Base-by-base conservation (phyloP, 53 echinoderm and acorn worm species). In the Stichopus horrens region DNA sequence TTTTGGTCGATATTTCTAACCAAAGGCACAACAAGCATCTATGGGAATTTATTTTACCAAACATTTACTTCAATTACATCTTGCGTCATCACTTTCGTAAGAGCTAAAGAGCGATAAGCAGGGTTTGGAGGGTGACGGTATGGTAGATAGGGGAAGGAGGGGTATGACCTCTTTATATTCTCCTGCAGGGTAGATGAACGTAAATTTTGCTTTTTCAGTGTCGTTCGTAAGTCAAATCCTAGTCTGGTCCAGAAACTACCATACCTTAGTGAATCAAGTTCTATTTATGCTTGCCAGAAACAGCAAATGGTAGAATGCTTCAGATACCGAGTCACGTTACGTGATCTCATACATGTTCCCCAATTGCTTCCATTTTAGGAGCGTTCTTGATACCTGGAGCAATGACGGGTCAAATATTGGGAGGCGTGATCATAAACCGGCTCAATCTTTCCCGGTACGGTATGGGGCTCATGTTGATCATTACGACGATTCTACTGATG, bases 371-470 rank as follows among this genome's bases (percentile, higher is more conserved):
- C n/a, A 23, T 53, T 19, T 5, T 53, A 86, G 86, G 86, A 54
- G 74, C 54, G 16, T 86, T 86, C 74, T 73, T 86, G 20, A 71
- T 86, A 51, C 86, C 86, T 14, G 86, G 86, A n/a, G 86, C 86
- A 53, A 52, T 86, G 73, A 54, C 56, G 5, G 86, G 86, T 54
- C 86, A 86, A 52, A 73, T 86, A 19, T 71, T 74, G 6, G 86
- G 86, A 13, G 86, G 86, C 0, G 14, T 73, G 13, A 71, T 86
- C 53, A 74, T 86, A 52, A 67, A 71, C 5, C 13, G 74, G 74
- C 66, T 86, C 11, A 71, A 86, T 74, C 53, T 86, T 66, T 65
- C 71, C 20, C 86, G 86, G 14, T 74, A 73, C 54, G 86, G 86
- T 11, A 86, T 86, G 86, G 86, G 73, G 53, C 65, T 52, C 18